Percentiles rank a stretch among this genome's conserved stretches.
These are phyloP conservation scores for Gallinago stenura DNA, from an alignment of 2,797 vertebrate species.

Conservation along the genomic window DNA sequence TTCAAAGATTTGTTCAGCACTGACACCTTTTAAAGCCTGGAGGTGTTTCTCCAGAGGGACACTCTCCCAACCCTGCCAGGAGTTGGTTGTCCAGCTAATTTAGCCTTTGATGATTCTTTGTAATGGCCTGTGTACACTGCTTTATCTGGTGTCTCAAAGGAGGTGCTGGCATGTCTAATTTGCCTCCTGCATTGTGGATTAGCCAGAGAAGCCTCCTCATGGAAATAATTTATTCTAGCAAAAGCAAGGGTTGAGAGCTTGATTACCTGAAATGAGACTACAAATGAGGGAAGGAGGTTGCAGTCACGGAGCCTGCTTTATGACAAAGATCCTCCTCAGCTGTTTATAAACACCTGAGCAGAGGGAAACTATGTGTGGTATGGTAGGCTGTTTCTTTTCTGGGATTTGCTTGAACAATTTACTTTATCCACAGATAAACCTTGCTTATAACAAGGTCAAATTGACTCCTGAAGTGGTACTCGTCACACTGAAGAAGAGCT, in stretches of 20 bases:
- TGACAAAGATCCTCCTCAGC: neutral
- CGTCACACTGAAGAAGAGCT: neutral
- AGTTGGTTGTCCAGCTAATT: neutral
- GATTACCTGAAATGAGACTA: neutral
- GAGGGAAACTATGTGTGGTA: neutral
- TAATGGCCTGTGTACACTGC: neutral
- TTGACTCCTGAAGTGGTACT: neutral
- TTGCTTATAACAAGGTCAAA: neutral
- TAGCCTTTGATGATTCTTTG: neutral
- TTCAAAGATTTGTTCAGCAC: neutral
- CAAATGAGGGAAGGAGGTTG: neutral
- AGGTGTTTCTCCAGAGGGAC: neutral
- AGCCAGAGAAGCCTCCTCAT: neutral
- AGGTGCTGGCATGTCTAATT: neutral
- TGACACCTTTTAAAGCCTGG: neutral
- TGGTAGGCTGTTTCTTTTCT: neutral
- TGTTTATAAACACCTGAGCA: neutral
- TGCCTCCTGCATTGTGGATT: neutral
- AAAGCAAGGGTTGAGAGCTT: neutral
- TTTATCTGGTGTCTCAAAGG: neutral
- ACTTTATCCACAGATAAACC: neutral
- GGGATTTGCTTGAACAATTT: neutral
- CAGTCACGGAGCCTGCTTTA: neutral
- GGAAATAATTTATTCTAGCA: neutral
- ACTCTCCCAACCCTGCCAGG: rapidly evolving